Conservation (phyloP, 2,888 invertebrate species). For the Ormyrus thymus region DNA sequence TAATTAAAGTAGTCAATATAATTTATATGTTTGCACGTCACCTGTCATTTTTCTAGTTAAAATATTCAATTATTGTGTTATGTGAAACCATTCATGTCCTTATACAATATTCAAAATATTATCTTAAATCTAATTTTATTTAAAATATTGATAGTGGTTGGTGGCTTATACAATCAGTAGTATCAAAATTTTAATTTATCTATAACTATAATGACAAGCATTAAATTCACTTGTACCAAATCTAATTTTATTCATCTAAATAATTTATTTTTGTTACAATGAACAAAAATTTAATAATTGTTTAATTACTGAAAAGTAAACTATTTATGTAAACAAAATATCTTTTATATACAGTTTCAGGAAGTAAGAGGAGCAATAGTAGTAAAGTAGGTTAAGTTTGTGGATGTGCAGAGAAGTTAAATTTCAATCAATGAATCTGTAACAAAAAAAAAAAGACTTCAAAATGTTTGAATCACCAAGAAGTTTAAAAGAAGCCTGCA, state of each 20-base stretch:
- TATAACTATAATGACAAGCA: no score
- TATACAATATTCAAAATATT: not conserved
- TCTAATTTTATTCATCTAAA: no score
- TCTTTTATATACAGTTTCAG: constrained; percentile 35
- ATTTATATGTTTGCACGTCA: no score
- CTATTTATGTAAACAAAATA: not conserved
- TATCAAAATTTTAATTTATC: no score
- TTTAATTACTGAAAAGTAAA: not conserved
- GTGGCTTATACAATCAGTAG: no score
- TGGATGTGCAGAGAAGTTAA: constrained; percentile 7
- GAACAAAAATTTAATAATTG: no score
- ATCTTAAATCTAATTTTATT: not conserved
- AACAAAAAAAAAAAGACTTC: constrained; percentile 29
- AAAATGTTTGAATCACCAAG: constrained; percentile 80
- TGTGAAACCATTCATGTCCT: not conserved
- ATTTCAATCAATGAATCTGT: constrained; percentile 51
- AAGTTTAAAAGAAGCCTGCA: constrained; percentile 80
- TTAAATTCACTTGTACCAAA: no score
- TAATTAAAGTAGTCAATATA: no score
- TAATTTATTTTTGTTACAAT: no score
- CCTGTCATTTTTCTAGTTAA: no score
- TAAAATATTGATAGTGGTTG: no score
- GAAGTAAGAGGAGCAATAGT: constrained; percentile 11
- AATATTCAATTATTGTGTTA: no score
- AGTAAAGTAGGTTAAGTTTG: constrained; percentile 40